These are phyloP conservation scores for Tretioscincus oriximinensis DNA, from an alignment of 2,113 vertebrate species.

Conservation along the genomic window DNA sequence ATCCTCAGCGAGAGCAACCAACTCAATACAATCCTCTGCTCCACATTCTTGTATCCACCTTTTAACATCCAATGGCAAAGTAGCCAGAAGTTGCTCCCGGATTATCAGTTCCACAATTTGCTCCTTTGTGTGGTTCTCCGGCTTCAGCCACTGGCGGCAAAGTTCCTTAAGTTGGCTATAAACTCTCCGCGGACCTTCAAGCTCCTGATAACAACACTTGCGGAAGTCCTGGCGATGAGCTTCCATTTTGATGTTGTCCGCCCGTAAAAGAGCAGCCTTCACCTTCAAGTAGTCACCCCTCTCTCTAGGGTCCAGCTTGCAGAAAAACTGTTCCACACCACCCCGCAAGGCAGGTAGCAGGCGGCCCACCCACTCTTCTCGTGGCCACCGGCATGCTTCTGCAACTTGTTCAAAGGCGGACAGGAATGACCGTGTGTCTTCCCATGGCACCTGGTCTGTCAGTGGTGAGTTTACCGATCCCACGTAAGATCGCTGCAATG, in stretches of 20 bases:
- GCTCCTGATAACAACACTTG: conserved; percentile 14
- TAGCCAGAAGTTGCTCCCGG: conserved; percentile 19
- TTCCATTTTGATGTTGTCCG: background rate
- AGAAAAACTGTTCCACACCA: conserved; percentile 13
- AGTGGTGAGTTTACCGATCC: background rate
- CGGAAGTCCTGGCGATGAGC: conserved; percentile 17
- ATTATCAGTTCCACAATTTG: conserved; percentile 20
- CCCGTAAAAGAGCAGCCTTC: conserved; percentile 1
- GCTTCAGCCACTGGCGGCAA: conserved; percentile 30
- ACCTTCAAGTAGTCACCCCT: conserved; percentile 7
- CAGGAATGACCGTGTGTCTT: background rate
- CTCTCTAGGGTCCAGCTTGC: background rate
- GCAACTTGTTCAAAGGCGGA: conserved; percentile 14
- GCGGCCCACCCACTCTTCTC: conserved; percentile 18
- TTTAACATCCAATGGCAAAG: background rate
- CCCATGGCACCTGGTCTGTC: background rate
- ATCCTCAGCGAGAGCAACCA: background rate
- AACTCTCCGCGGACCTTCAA: background rate
- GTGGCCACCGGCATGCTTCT: conserved; percentile 20
- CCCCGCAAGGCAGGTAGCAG: background rate
- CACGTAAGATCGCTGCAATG: background rate
- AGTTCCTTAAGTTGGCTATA: conserved; percentile 12
- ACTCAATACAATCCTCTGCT: background rate
- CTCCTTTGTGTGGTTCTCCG: background rate
- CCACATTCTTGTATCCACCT: background rate